Evolutionary conservation across 2,888 invertebrate species (phyloP).

Genomic region (Allophyes oxyacanthae): DNA sequence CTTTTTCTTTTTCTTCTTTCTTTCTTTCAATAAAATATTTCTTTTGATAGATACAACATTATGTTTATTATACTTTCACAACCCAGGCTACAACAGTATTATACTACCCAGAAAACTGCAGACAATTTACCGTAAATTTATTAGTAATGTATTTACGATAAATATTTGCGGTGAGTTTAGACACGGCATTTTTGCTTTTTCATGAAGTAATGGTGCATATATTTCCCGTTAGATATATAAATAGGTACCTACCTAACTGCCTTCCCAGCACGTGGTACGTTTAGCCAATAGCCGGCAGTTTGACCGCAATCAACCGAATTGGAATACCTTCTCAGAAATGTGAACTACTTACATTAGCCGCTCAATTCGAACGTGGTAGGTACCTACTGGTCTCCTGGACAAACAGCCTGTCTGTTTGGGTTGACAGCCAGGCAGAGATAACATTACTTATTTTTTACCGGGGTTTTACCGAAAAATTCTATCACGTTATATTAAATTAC

Average conservation of each 20-base stretch:
- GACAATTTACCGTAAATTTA: constrained; percentile 6
- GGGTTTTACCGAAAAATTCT: no score
- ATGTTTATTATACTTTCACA: no score
- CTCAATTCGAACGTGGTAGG: constrained; percentile 20
- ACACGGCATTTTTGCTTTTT: constrained; percentile 31
- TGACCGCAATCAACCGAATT: constrained; percentile 57
- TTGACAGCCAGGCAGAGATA: no score
- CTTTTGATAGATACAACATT: no score
- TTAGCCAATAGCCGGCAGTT: constrained; percentile 36
- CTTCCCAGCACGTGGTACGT: constrained; percentile 37
- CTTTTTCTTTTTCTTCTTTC: no score
- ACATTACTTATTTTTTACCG: no score
- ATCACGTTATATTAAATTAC: no score
- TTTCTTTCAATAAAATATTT: no score
- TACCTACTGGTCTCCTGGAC: constrained; percentile 2
- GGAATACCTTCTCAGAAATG: constrained; percentile 51
- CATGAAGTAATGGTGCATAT: constrained; percentile 52
- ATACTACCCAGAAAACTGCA: constrained; percentile 7
- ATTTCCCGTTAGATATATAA: constrained; percentile 59
- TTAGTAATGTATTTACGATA: constrained; percentile 15
- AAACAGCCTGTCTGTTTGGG: constrained; percentile 23
- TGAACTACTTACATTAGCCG: constrained; percentile 40
- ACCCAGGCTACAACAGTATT: not conserved
- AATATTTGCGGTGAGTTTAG: constrained; percentile 30
- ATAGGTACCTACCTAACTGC: constrained; percentile 14